Evolutionary conservation across 2,888 invertebrate species (phyloP), one percentile per base, ranked within the genome.

Genomic region (Drosophila kokeensis): DNA sequence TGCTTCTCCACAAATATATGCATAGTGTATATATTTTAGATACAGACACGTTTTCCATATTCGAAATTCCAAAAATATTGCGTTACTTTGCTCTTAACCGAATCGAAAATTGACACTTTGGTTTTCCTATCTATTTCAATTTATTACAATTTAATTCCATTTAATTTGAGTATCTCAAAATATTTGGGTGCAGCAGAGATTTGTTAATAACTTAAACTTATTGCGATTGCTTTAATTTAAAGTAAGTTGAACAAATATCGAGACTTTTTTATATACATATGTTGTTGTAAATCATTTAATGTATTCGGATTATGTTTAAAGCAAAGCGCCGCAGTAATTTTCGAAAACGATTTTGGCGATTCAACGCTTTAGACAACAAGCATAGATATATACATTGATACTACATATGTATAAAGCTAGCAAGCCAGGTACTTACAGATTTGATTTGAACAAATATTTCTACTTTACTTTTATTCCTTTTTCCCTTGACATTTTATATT

Each of bases 391-490:
- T 34, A 30, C 66, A 36, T 57, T 52, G 50, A 40, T 63, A 29
- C 18, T 60, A 24, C 18, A 36, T 70, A 50, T 30, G 27, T 27
- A 18, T 61, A 53, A 40, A 68, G 42, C 27, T 73, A 60, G 59
- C n/a, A 29, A 32, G 18, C 29, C 52, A 30, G 45, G 38, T 79
- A 42, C n/a, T 67, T 58, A 58, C 15, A 48, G 48, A 73, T 61
- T 52, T 78, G 58, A 81, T 73, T 79, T 82, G 59, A 61, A 73
- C 58, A 69, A 60, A 60, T 81, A 53, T 68, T 67, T 79, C 55
- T 65, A 58, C 49, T 82, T 82, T 79, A 18, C 62, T 74, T 76
- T 65, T 73, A 48, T 75, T 80, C 72, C 79, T 65, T 77, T 74
- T 66, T 24, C 63, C 63, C 65, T 36, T 42, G 27, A 36, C 24